These are phyloP conservation scores for Lasioglossum morio DNA, from an alignment of 2,888 invertebrate genomes.

Conservation along the genomic window DNA sequence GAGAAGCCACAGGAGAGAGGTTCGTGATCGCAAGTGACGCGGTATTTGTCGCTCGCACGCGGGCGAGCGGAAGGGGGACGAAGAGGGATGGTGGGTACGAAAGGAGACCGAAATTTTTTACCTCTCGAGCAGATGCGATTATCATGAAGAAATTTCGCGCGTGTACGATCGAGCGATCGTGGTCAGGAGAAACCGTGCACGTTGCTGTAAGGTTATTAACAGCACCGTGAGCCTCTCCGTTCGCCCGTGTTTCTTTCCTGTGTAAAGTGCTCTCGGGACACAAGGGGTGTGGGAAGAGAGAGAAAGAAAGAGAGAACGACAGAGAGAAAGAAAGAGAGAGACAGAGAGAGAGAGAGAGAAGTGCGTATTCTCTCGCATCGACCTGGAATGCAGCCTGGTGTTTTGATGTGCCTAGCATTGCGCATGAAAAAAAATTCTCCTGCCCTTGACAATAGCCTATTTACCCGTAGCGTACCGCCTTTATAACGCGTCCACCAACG, in stretches of 20 bases:
- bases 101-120: conserved; percentile 66
- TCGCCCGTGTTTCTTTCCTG: conserved; percentile 41
- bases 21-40: conserved; percentile 67
- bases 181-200: conserved; percentile 37
- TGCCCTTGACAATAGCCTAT: conserved; percentile 83
- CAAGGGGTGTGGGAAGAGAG: conserved; percentile 58
- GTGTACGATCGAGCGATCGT: conserved; percentile 17
- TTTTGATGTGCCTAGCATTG: conserved; percentile 79
- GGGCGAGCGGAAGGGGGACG: conserved; percentile 47
- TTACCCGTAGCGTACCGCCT: conserved; percentile 63
- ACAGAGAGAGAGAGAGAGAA: not conserved
- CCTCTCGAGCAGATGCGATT: conserved; percentile 70
- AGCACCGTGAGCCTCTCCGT: conserved; percentile 31
- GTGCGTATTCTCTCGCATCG: conserved; percentile 66
- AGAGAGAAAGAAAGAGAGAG: not conserved
- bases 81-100: conserved; percentile 55
- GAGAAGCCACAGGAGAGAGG: conserved; percentile 32
- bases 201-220: conserved; percentile 50
- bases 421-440: conserved; percentile 83
- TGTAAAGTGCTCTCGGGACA: conserved; percentile 53
- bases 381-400: conserved; percentile 70
- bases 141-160: conserved; percentile 59
- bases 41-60: conserved; percentile 62
- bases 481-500: conserved; percentile 64
- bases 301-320: not conserved